A percentile compares a stretch with the other conserved stretches of the same genome.
Conservation (phyloP, 2,888 invertebrate species). For the Dascillus cervinus region DNA sequence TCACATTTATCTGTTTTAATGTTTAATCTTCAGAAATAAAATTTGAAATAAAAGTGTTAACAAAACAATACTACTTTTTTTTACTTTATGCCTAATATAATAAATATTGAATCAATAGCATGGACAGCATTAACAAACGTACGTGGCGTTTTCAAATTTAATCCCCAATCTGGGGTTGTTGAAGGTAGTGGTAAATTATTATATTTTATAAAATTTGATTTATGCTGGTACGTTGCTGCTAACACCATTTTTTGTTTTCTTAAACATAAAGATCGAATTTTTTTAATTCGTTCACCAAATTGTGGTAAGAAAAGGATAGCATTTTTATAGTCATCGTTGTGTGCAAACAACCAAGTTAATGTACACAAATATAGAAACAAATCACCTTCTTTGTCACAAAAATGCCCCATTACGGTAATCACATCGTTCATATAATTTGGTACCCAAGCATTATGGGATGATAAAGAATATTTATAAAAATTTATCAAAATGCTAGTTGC, state of each 20-base stretch:
- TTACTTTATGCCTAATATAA: too few relatives aligned
- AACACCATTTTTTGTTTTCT: slow-evolving; percentile 35
- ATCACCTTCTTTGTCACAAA: slow-evolving; percentile 57
- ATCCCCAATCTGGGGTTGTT: slow-evolving; percentile 35
- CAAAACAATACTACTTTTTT: too few relatives aligned
- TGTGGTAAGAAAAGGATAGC: slow-evolving; percentile 32
- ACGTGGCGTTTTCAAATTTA: slow-evolving; percentile 30
- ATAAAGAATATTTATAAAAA: slow-evolving; percentile 54
- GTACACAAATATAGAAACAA: slow-evolving; percentile 59
- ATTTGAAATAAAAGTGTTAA: too few relatives aligned
- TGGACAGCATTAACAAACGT: slow-evolving; percentile 33
- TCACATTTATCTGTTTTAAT: too few relatives aligned
- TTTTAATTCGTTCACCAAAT: slow-evolving; percentile 25
- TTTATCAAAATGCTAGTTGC: slow-evolving; percentile 57
- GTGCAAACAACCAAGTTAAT: slow-evolving; percentile 58
- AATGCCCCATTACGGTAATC: slow-evolving; percentile 57
- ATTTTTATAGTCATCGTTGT: slow-evolving; percentile 44
- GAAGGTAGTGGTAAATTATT: slow-evolving; percentile 26
- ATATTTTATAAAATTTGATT: slow-evolving; percentile 23
- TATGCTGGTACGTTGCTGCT: slow-evolving; percentile 16
- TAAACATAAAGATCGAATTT: slow-evolving; percentile 26
- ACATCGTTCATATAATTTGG: slow-evolving; percentile 52
- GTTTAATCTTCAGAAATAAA: too few relatives aligned
- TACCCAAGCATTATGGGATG: slow-evolving; percentile 54
- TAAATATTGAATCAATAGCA: slow-evolving; percentile 24